Conservation (phyloP, 2,888 invertebrate genomes). For the Netelia fuscicornis region DNA sequence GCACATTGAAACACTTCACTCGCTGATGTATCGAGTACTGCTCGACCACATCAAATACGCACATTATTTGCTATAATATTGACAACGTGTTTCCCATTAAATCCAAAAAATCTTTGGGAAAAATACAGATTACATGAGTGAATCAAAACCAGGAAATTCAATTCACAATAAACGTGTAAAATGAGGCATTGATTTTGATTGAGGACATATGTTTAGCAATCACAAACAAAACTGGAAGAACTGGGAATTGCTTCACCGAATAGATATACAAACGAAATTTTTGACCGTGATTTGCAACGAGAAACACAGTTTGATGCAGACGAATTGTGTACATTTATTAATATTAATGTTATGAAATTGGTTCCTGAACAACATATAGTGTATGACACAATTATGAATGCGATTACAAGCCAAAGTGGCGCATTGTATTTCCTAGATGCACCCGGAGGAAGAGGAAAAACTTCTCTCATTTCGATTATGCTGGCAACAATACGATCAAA, state of each 20-base stretch:
- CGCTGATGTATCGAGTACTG: slow-evolving; percentile 67
- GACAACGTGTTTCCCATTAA: background rate
- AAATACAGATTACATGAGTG: slow-evolving; percentile 31
- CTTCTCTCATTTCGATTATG: slow-evolving; percentile 38
- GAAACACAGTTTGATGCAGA: slow-evolving; percentile 74
- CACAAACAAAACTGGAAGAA: too few species aligned
- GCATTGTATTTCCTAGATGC: slow-evolving; percentile 70
- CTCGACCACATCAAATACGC: slow-evolving; percentile 70
- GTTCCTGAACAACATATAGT: slow-evolving; percentile 58
- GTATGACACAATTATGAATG: slow-evolving; percentile 69
- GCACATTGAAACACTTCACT: slow-evolving; percentile 73
- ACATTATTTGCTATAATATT: slow-evolving; percentile 73
- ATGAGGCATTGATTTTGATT: background rate
- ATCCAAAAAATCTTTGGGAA: slow-evolving; percentile 27
- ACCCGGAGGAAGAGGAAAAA: slow-evolving; percentile 21
- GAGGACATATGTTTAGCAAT: background rate
- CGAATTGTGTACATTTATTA: slow-evolving; percentile 19
- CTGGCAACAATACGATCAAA: slow-evolving; percentile 22
- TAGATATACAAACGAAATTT: background rate
- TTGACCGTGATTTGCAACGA: slow-evolving; percentile 77
- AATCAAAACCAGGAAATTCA: background rate
- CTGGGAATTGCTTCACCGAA: too few species aligned
- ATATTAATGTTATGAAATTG: slow-evolving; percentile 32
- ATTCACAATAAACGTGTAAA: background rate
- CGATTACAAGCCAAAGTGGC: slow-evolving; percentile 74